Evolutionary conservation across 2,888 invertebrate genomes (phyloP).

Genomic region (Ophonus ardosiacus): DNA sequence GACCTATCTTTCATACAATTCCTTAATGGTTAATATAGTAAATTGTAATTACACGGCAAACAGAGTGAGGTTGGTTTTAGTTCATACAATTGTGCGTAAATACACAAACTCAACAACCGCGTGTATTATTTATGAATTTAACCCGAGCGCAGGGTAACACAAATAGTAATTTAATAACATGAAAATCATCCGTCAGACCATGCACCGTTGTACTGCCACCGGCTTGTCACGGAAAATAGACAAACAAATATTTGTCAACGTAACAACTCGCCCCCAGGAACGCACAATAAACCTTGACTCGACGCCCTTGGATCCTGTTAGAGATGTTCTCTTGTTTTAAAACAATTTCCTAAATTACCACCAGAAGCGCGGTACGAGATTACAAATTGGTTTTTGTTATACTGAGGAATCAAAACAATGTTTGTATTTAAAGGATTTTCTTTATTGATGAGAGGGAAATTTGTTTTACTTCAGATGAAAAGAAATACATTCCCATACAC

Average conservation of each 20-base stretch:
- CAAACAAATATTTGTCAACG: constrained; percentile 41
- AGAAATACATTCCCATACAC: neutral
- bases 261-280: neutral
- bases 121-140: neutral
- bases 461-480: neutral
- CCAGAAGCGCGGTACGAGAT: neutral
- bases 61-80: too few relatives aligned
- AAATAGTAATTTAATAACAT: neutral
- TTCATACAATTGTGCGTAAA: too few relatives aligned
- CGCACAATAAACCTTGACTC: neutral
- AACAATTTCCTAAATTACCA: constrained; percentile 40
- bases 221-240: neutral
- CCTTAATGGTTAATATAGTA: too few relatives aligned
- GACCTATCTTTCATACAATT: too few relatives aligned
- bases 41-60: too few relatives aligned
- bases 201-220: neutral
- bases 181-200: neutral
- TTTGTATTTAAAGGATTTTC: constrained; percentile 17
- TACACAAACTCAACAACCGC: neutral
- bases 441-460: constrained; percentile 2
- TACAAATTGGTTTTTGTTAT: constrained; percentile 23
- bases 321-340: constrained; percentile 38
- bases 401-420: constrained; percentile 21
- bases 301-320: neutral
- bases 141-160: neutral